Evolutionary conservation across 2,888 invertebrate genomes (phyloP), one percentile per base, ranked within the genome.

Genomic region (Julus scanicus): DNA sequence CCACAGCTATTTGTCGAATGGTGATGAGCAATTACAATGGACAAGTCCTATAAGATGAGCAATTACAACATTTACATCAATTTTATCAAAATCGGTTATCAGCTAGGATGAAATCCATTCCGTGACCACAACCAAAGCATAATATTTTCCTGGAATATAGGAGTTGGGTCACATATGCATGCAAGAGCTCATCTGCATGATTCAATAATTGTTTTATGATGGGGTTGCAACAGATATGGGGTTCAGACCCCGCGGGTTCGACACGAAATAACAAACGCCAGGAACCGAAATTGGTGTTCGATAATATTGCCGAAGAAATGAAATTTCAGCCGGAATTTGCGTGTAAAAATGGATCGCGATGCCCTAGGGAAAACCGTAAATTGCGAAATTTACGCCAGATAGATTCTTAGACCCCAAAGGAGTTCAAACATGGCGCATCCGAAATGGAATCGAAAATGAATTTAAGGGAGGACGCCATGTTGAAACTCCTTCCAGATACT

Each of bases 251-350:
- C 29, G 63, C 29, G 71, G 71, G 71, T 11, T 71, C 71, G 29
- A 71, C 71, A 63, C 63, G 71, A 29, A 71, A 71, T 71, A 71
- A 29, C 71, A 71, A 71, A 29, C 11, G 71, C 71, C 71, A 71
- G 11, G 29, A 71, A 71, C 29, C 71, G 71, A 29, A 71, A 71
- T 29, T 29, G 71, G 71, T 71, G 71, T 29, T 71, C 71, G 71
- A 29, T 71, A 71, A 71, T 29, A 71, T 71, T 71, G 71, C 29
- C 13, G 71, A 71, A 29, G 29, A 71, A 71, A 71, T 71, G 71
- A 71, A 29, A 71, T 71, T 71, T 71, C 71, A 71, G 8, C 71
- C 63, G 63, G 20, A 63, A 63, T 63, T 63, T 63, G 63, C 63
- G 63, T 63, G 71, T 9, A 71, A 71, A 71, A 71, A 29, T 71